Evolutionary conservation across 2,888 invertebrate genomes (phyloP), one percentile per base, ranked within the genome.

Genomic region (Automeris io): DNA sequence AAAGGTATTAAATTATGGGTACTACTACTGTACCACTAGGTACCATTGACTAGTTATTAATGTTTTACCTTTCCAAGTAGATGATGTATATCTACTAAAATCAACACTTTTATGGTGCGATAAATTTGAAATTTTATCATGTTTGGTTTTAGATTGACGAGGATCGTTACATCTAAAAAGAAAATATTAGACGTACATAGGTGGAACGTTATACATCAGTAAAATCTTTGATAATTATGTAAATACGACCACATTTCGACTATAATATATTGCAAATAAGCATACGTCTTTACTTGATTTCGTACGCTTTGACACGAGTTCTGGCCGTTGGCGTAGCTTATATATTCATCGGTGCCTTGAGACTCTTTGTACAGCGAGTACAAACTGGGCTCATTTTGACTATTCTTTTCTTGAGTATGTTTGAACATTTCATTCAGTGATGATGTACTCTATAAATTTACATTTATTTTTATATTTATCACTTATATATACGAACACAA

Each of bases 351-450:
- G 3, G 61, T 66, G 5, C 51, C 60, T 25, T 69, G 71, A 0
- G 72, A 69, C 35, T 68, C 74, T 43, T 82, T 79, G 49, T 70
- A 85, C 9, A 82, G 48, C 0, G 82, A 81, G 38, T 61, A 72
- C 3, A 82, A 44, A 39, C 83, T 82, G 1, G 57, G 57, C 6
- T 69, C 71, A 16, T 61, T 49, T 29, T 61, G 59, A 24, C 57
- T 64, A 24, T 37, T 49, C 32, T 47, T 58, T 7, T 64, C 63
- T 33, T 54, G 53, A 6, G 42, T 45, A 18, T 43, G 56, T 37
- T 61, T 69, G 24, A 45, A 42, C 0, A 41, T 46, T n/a, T 61
- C 66, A 18, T 62, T 62, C 13, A 70, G 32, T 2, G 76, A 70
- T 3, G 61, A 43, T 1, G 62, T 39, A 34, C 71, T 75, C 81